A percentile compares a stretch with the other conserved stretches of the same genome.
phyloP scores from a whole-genome alignment of 2,797 vertebrate genomes.

The Bradypodion ventrale region DNA sequence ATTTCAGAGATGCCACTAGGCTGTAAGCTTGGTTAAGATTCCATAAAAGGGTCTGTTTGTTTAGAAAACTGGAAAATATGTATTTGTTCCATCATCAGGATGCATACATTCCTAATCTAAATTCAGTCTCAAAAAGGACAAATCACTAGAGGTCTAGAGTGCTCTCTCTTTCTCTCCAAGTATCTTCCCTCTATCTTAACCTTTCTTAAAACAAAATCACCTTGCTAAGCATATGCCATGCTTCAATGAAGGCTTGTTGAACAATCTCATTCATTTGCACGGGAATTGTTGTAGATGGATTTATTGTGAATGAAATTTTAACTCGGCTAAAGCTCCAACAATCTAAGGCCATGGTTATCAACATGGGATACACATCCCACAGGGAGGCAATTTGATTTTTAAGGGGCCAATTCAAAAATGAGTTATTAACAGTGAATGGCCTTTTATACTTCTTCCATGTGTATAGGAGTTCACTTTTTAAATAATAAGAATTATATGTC shows the following conservation, averaged over 20 bases:
- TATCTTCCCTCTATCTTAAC: background rate
- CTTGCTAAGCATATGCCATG: background rate
- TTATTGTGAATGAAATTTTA: background rate
- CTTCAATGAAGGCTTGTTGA: background rate
- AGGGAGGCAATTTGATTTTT: too few relatives aligned
- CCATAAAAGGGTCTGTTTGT: background rate
- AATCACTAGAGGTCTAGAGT: background rate
- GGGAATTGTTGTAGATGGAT: background rate
- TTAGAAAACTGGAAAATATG: background rate
- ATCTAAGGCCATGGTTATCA: too few relatives aligned
- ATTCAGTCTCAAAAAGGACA: background rate
- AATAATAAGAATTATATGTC: too few relatives aligned
- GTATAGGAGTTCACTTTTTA: too few relatives aligned
- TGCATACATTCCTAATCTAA: background rate
- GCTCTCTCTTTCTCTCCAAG: background rate
- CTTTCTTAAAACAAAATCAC: background rate
- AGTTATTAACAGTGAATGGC: too few relatives aligned
- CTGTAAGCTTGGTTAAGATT: background rate
- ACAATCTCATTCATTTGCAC: background rate
- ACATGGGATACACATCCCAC: too few relatives aligned
- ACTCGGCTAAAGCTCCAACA: background rate
- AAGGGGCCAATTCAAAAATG: too few relatives aligned
- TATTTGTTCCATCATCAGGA: background rate
- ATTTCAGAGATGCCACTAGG: background rate
- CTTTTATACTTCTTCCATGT: too few relatives aligned